phyloP scores from a whole-genome alignment of 2,113 vertebrate species.

The Chaetura pelagica region DNA sequence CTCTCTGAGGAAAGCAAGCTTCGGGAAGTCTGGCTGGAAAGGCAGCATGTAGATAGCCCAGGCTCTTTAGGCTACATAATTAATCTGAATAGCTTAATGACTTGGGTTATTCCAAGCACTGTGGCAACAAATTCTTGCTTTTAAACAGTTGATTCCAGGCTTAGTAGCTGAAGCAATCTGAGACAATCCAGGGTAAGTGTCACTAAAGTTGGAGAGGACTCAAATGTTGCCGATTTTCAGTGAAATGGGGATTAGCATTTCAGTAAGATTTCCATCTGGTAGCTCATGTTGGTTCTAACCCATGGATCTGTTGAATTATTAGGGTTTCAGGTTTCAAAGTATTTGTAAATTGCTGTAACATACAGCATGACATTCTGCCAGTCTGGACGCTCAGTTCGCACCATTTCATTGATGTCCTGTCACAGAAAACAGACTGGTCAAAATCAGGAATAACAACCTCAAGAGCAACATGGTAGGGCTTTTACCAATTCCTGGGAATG shows the following conservation, averaged over 20 bases:
- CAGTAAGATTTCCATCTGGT: conserved; percentile 16
- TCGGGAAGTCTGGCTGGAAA: conserved; percentile 3
- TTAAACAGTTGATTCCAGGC: not conserved
- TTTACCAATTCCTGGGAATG: not conserved
- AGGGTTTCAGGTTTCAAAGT: conserved; percentile 93
- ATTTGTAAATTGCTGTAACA: conserved; percentile 97
- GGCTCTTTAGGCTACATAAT: conserved; percentile 35
- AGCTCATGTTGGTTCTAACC: not conserved
- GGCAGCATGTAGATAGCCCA: not conserved
- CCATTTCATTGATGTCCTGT: conserved; percentile 97
- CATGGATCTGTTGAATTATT: not conserved
- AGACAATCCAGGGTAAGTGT: not conserved
- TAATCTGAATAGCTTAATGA: conserved; percentile 50
- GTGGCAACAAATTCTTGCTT: conserved; percentile 25
- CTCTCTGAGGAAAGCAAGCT: not conserved
- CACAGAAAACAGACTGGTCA: conserved; percentile 31
- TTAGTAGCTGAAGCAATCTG: conserved; percentile 17
- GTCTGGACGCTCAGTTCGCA: conserved; percentile 91
- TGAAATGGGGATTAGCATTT: conserved; percentile 39
- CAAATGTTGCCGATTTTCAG: conserved; percentile 53
- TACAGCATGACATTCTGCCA: conserved; percentile 98
- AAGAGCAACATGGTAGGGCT: not conserved
- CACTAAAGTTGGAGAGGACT: conserved; percentile 35
- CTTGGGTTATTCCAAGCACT: not conserved
- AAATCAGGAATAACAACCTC: not conserved